These are phyloP conservation scores for Spodoptera litura DNA, from an alignment of 1,140 invertebrate genomes.

Conservation along the genomic window DNA sequence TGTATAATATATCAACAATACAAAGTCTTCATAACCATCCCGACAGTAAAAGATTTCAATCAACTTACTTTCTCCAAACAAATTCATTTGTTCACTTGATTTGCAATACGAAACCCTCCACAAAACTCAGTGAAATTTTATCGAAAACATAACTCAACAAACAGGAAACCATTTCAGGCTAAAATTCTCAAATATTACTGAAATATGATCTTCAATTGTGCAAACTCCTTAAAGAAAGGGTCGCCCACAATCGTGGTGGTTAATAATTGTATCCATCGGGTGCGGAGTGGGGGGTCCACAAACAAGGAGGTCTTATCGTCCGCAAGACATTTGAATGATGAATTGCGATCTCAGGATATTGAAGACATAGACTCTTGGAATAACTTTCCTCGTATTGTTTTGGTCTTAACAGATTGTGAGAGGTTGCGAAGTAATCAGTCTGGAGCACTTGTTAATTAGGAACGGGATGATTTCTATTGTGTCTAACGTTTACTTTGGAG, in stretches of 20 bases:
- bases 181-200: neutral
- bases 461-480: too few species aligned
- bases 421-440: neutral
- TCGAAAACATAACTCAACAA: neutral
- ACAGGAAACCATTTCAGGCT: neutral
- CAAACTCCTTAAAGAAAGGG: constrained; percentile 25
- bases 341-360: constrained; percentile 22
- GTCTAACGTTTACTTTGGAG: too few species aligned
- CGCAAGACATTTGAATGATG: constrained; percentile 35
- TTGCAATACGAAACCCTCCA: too few species aligned
- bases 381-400: constrained; percentile 19
- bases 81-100: neutral
- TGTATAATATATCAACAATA: too few species aligned
- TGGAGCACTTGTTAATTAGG: neutral
- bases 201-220: constrained; percentile 12
- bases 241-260: constrained; percentile 1
- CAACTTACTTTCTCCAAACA: neutral
- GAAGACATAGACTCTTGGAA: constrained; percentile 1
- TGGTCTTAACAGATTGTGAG: constrained; percentile 24
- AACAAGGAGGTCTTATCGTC: constrained; percentile 22
- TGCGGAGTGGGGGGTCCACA: neutral
- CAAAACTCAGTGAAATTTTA: too few species aligned
- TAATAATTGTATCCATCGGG: constrained; percentile 33
- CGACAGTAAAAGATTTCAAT: too few species aligned
- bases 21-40: too few species aligned